Evolutionary conservation across 2,113 vertebrate species (phyloP), one percentile per base, ranked within the genome.

Genomic region (Numenius arquata): DNA sequence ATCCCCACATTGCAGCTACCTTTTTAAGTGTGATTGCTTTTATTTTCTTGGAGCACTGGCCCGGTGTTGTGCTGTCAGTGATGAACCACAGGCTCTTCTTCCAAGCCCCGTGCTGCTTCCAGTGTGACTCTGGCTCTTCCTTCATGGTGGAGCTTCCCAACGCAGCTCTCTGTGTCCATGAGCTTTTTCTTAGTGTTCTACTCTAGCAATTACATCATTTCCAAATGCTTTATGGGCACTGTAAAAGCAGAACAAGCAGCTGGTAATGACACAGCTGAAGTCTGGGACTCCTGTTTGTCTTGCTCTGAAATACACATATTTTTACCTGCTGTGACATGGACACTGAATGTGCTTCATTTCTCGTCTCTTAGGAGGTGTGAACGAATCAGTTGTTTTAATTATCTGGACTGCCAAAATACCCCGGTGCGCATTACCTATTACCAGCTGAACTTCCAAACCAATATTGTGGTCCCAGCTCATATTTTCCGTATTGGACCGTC

Each of bases 401-500:
- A 98, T 30, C 21, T 98, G 61, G 99, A 99, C 85, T 99, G 99
- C 94, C 99, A 99, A 94, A 99, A 92, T 80, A 98, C 98, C 0
- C 99, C 99, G 0, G 81, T 98, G 32, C 97, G 98, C 73, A 99
- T 99, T 96, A 99, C 99, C 1, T 98, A 99, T 93, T 99, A 99
- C 96, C 99, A 99, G 92, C 98, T 99, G 85, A 99, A 97, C 96
- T 99, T 99, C 97, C 99, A 99, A 95, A 99, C 98, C 27, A 98
- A 99, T 89, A 98, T 99, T 7, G 91, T 99, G 91, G 98, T 99
- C 61, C 99, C 99, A 0, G 98, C 99, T 0, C 99, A 99, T 96
- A 99, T 99, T 94, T 99, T 99, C 97, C 98, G 99, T 11, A 99
- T 99, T 26, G 98, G 98, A 19, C 99, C 99, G 0, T 99, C 99